phyloP scores from a whole-genome alignment of 2,113 vertebrate species.

The Laticauda colubrina region DNA sequence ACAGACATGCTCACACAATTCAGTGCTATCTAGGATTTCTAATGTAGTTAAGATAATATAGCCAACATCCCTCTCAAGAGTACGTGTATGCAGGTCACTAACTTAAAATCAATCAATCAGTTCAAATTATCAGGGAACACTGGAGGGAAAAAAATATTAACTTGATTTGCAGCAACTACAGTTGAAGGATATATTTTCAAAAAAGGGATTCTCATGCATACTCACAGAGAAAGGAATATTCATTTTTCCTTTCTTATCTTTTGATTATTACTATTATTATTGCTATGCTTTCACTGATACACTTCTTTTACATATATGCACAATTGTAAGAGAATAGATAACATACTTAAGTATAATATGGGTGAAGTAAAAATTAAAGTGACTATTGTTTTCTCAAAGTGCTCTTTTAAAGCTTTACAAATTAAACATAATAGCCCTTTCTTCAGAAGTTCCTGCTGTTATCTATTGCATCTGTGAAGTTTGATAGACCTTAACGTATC shows the following conservation, averaged over 20 bases:
- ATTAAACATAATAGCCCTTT: background rate
- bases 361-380: background rate
- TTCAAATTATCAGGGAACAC: background rate
- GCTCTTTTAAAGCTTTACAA: background rate
- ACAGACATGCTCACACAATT: background rate
- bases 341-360: background rate
- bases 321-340: background rate
- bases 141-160: background rate
- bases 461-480: background rate
- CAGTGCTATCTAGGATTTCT: background rate
- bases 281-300: background rate
- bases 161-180: background rate
- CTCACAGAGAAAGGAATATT: background rate
- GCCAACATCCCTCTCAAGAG: background rate
- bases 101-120: background rate
- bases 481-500: conserved; percentile 7
- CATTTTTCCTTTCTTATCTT: background rate
- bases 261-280: background rate
- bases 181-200: background rate
- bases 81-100: background rate
- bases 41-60: background rate
- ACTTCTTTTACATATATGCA: background rate
- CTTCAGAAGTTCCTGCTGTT: background rate
- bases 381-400: background rate
- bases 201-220: background rate